Evolutionary conservation across 2,888 invertebrate genomes (phyloP), one percentile per base, ranked within the genome.

Genomic region (Melikaiella ostensackeni): DNA sequence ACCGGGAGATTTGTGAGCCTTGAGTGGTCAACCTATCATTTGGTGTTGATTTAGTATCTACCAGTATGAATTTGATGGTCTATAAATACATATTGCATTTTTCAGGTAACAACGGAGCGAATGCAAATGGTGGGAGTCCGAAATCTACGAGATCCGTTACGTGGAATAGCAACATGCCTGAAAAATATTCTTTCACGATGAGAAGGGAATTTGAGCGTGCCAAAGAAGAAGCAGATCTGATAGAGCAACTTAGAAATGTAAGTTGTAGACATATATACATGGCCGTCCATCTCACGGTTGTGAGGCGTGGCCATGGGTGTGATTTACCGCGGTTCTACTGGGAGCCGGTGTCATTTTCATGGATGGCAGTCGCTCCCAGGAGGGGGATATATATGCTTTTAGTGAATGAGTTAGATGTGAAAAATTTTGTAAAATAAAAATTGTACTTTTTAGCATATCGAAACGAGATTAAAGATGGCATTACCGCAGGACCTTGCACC

Each of bases 181-280:
- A 96, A 83, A 96, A 96, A 89, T 94, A 97, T 86, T 96, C 96
- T 88, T 98, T 98, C 91, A 98, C 98, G 0, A 97, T 98, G 96
- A 94, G 97, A 87, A 93, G 98, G 84, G 98, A 98, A 91, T 96
- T 97, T 83, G 97, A 98, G 90, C 96, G 97, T 86, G 97, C 97
- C 87, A 95, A 96, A 89, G 98, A 98, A 91, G 98, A 98, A 90
- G 95, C 95, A 8, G 97, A 97, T 89, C 92, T 98, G 85, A 94
- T 98, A 88, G 95, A 96, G 82, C 96, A 97, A 91, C 92, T 98
- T 83, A 94, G 97, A 92, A 94, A 93, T 93, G 98, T 98, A 91
- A 94, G 94, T 35, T 16, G 21, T 50, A 19, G 9, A 50, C 11
- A n/a, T 66, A 42, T n/a, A n/a, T n/a, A n/a, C n/a, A n/a, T n/a